Evolutionary conservation across 92 coral and sea anemone species (phyloP), one percentile per base, ranked within the genome.

Genomic region (Zoanthus gigantus): DNA sequence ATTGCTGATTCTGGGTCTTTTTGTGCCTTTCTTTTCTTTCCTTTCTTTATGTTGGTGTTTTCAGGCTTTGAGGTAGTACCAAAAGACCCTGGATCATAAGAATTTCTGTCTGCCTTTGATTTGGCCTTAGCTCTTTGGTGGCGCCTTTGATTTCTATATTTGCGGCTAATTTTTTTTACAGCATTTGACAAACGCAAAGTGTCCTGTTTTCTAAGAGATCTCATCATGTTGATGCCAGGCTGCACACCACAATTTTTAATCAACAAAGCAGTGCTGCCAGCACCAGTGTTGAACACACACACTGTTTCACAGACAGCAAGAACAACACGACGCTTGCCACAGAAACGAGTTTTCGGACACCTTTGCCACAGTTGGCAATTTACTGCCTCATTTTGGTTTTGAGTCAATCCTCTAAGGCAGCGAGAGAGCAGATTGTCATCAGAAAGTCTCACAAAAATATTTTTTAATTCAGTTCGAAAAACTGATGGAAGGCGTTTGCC

Each of bases 221-320:
- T 84, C 87, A 85, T 72, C 56, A 76, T 85, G 3, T 34, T 34
- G 42, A 34, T 34, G 42, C 42, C 42, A 34, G 3, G 42, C 42
- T 34, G 42, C 42, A 88, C 85, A 34, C 89, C 88, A 79, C 91
- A 93, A 34, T 76, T 86, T 72, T 78, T 79, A 84, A 91, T 85
- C 72, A 91, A 57, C 50, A 90, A 80, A 63, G 91, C 92, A 69
- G 91, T 90, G 87, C 93, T 93, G 65, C 83, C 95, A 47, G 93
- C 78, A 88, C 92, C 93, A 42, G 93, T 87, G 58, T 93, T 93
- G 83, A 85, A 93, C n/a, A 90, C 92, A 44, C 86, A 88, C 71
- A 93, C 85, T 47, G 96, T 90, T 61, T 90, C 93, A 68, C 93
- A 90, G 42, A 82, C 93, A 45, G 95, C 91, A 83, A 90, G 85